Evolutionary conservation across 2,888 invertebrate genomes (phyloP), one percentile per base, ranked within the genome.

Genomic region (Aporophyla nigra): DNA sequence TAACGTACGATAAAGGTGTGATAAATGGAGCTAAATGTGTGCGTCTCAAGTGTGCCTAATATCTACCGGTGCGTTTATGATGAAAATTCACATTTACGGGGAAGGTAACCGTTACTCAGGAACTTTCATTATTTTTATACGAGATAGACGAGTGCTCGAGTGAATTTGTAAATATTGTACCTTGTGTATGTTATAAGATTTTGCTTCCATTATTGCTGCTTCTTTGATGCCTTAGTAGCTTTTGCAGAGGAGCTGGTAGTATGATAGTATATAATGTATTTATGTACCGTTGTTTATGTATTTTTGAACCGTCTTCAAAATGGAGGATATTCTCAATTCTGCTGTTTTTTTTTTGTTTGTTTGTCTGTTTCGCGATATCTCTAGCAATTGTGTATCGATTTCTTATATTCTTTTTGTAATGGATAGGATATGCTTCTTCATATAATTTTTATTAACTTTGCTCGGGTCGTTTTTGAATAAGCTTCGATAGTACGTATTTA

Each of bases 1-100:
- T 83, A 83, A 84, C 77, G 80, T 84, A 80, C 82, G 86, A 87
- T 87, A 86, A 90, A 87, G 88, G 86, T 88, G 83, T 91, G 90
- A 91, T 90, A 90, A 89, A 91, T 90, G 88, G 82, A 87, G 80
- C 73, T 82, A 84, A 84, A 76, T 82, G 79, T 83, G 83, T 78
- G 76, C 74, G 87, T 80, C 71, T 80, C 79, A 78, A 86, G 79
- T 87, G 82, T 80, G 83, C 76, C 86, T 90, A 88, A 90, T 90
- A 90, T 89, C 82, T 86, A 75, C 63, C 68, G 86, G 85, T 72
- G 74, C 85, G 85, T 75, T 83, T 84, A 78, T 80, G 79, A 86
- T 86, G 78, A 78, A 84, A 84, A 86, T 78, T 86, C 80, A 80
- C 71, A 80, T 83, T 84, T 78, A 84, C 70, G 70, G 46, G 33